Evolutionary conservation across 2,113 vertebrate species (phyloP).

Genomic region (Butorides virescens): DNA sequence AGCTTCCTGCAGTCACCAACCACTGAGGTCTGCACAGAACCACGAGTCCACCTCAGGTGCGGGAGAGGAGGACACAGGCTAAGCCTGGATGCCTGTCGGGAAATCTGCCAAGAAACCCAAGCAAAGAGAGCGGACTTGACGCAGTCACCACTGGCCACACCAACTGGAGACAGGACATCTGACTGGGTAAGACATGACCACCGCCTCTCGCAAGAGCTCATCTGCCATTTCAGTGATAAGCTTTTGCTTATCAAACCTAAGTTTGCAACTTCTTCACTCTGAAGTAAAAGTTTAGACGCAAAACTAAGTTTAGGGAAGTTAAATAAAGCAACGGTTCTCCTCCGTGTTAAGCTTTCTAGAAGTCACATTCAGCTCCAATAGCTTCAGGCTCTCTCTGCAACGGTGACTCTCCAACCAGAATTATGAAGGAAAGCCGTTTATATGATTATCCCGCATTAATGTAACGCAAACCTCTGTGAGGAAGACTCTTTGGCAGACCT

Average conservation of each 20-base stretch:
- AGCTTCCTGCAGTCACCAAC: neutral
- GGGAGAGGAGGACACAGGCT: neutral
- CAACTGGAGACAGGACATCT: neutral
- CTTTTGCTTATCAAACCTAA: neutral
- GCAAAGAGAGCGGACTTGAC: neutral
- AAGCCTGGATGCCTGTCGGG: neutral
- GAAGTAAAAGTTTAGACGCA: neutral
- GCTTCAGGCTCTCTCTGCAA: neutral
- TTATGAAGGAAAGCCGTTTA: neutral
- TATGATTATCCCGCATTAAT: neutral
- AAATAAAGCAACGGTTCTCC: neutral
- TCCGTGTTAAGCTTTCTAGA: neutral
- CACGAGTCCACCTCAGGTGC: neutral
- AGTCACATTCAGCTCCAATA: neutral
- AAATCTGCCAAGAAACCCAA: neutral
- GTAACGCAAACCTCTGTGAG: neutral
- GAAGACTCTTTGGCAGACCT: neutral
- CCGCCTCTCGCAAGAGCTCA: neutral
- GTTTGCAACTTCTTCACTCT: neutral
- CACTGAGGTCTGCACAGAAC: neutral
- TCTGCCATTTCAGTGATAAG: neutral
- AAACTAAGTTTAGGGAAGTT: neutral
- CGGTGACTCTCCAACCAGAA: neutral
- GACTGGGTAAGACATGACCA: fast-evolving
- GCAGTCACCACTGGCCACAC: neutral